Conservation (phyloP, 2,797 vertebrate species). For the Cygnus olor region DNA sequence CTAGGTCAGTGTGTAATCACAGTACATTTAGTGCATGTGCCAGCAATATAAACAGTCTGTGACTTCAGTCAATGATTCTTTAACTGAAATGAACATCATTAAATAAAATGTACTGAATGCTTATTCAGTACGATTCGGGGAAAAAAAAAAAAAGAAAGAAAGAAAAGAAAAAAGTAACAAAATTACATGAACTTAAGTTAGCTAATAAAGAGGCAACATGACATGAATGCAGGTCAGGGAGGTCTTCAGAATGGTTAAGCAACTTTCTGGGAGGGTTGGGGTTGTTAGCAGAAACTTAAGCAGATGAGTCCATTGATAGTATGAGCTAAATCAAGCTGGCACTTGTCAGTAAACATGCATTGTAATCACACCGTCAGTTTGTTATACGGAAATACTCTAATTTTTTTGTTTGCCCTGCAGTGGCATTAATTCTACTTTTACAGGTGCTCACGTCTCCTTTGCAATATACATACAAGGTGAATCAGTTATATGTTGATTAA, state of each 20-base stretch:
- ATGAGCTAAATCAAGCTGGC: neutral
- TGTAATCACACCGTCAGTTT: neutral
- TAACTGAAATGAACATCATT: neutral
- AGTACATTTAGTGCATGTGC: neutral
- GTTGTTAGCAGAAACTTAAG: neutral
- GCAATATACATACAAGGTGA: neutral
- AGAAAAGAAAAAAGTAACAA: neutral
- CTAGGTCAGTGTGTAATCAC: neutral
- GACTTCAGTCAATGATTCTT: neutral
- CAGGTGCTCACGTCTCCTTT: rapidly evolving
- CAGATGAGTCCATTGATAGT: neutral
- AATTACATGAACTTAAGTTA: neutral
- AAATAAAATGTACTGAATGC: neutral
- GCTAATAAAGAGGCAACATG: neutral
- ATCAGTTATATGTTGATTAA: neutral
- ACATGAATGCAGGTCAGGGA: neutral
- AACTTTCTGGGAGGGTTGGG: neutral
- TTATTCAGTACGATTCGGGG: neutral
- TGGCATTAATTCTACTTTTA: neutral
- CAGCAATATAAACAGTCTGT: neutral
- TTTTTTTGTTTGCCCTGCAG: neutral
- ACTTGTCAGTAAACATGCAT: neutral
- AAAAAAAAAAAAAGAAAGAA: neutral
- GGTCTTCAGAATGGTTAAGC: neutral
- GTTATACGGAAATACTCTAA: neutral